phyloP scores from a whole-genome alignment of 2,888 invertebrate species.

The Cyaniris semiargus region DNA sequence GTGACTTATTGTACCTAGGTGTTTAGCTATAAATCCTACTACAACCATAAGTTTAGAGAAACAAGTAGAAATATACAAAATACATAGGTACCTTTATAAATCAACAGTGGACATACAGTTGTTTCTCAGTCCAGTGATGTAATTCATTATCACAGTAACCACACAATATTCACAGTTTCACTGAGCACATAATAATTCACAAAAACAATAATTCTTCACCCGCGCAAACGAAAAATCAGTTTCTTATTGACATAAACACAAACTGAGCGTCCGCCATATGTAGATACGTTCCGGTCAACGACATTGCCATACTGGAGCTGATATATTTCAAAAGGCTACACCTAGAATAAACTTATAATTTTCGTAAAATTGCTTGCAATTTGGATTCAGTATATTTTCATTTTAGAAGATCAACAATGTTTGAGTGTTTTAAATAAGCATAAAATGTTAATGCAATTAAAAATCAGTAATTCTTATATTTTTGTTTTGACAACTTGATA shows the following conservation, averaged over 20 bases:
- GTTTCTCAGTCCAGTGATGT: conserved; percentile 68
- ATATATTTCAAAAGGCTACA: not conserved
- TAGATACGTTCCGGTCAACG: conserved; percentile 71
- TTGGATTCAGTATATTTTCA: not conserved
- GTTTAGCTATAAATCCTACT: not conserved
- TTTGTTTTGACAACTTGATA: conserved; percentile 23
- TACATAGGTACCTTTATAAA: conserved; percentile 76
- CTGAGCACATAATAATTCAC: conserved; percentile 69
- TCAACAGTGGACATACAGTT: conserved; percentile 65
- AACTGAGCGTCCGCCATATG: conserved; percentile 80
- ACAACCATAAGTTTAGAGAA: conserved; percentile 48
- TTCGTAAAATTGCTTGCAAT: not conserved
- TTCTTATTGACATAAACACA: conserved; percentile 81
- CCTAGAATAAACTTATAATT: not conserved
- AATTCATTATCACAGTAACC: conserved; percentile 74
- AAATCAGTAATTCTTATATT: conserved; percentile 37
- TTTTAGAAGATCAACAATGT: not conserved
- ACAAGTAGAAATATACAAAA: conserved; percentile 67
- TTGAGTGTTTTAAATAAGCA: not conserved
- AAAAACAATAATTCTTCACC: conserved; percentile 73
- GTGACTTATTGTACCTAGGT: not conserved
- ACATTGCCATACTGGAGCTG: conserved; percentile 37
- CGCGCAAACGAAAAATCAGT: conserved; percentile 77
- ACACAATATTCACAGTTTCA: conserved; percentile 71
- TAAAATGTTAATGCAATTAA: not conserved